phyloP scores from a whole-genome alignment of 1,140 invertebrate genomes.

The Drosophila sucinea region DNA sequence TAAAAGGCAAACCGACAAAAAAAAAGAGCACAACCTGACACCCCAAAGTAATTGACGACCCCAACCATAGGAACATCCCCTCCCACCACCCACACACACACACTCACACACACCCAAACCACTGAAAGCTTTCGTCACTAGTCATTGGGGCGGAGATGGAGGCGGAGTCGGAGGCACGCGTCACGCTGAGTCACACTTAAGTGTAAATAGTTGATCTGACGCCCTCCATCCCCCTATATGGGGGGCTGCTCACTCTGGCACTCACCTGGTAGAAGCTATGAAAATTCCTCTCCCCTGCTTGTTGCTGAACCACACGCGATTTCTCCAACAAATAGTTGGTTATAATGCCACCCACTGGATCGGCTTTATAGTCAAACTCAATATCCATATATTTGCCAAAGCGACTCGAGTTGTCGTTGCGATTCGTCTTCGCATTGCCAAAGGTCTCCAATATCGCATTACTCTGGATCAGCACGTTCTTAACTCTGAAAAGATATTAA shows the following conservation, averaged over 20 bases:
- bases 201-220: slow-evolving; percentile 34
- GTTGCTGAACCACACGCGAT: slow-evolving; percentile 96
- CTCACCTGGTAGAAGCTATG: slow-evolving; percentile 98
- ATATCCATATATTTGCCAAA: slow-evolving; percentile 99
- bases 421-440: slow-evolving; percentile 98
- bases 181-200: slow-evolving; percentile 68
- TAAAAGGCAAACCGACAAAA: slow-evolving; percentile 22
- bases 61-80: background rate
- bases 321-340: slow-evolving; percentile 99
- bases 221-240: slow-evolving; percentile 16
- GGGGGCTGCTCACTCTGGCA: background rate
- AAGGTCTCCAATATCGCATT: slow-evolving; percentile 98
- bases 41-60: slow-evolving; percentile 47
- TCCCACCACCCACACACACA: slow-evolving; percentile 1
- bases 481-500: slow-evolving; percentile 88
- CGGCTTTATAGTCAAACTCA: slow-evolving; percentile 99
- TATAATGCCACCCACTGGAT: slow-evolving; percentile 97
- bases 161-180: slow-evolving; percentile 35
- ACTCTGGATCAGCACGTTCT: slow-evolving; percentile 97
- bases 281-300: slow-evolving; percentile 97
- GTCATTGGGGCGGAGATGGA: background rate
- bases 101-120: background rate
- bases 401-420: slow-evolving; percentile 98
- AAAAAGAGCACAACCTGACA: slow-evolving; percentile 39
- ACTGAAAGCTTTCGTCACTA: slow-evolving; percentile 39